Evolutionary conservation across 2,113 vertebrate genomes (phyloP), one percentile per base, ranked within the genome.

Genomic region (Microcebus griseorufus): DNA sequence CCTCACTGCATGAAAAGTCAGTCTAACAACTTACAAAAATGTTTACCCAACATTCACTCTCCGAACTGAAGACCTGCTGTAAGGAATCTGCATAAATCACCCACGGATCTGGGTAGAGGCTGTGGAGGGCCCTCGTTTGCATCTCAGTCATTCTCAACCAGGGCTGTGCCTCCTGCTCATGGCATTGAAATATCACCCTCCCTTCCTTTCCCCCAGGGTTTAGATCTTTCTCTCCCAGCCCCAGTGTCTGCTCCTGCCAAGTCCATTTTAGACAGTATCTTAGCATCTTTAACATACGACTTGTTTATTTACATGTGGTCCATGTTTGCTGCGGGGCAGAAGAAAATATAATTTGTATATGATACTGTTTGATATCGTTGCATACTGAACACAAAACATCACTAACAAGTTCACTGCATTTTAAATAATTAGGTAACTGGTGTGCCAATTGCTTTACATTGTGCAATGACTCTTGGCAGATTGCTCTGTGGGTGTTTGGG

Each of bases 281-380:
- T 0, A 25, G 39, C 64, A 37, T 12, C 64, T 25, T 69, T 55
- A 53, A 70, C 23, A n/a, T 14, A 27, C 0, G 37, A 22, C 29
- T n/a, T 51, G 6, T 64, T 86, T 12, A 22, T 51, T 27, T 65
- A 76, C 12, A 45, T 42, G 51, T 18, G 3, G 48, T 11, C 67
- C 45, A 7, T 1, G 62, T 55, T 51, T 87, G n/a, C 67, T 69
- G 86, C 32, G 14, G 67, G 88, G 29, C 29, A 53, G 55, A 81
- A 82, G 87, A 91, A 85, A 86, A 29, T 39, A 12, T 22, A 48
- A 72, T 65, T 27, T 89, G 69, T 65, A 27, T 32, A 10, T 27
- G 92, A 84, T 42, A 39, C 55, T 53, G 34, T 76, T 55, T 81
- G 78, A 48, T 42, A n/a, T 6, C 23, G 64, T 7, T 72, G 27